These are phyloP conservation scores for Argentina silus DNA, from an alignment of 2,797 vertebrate genomes.

Conservation along the genomic window DNA sequence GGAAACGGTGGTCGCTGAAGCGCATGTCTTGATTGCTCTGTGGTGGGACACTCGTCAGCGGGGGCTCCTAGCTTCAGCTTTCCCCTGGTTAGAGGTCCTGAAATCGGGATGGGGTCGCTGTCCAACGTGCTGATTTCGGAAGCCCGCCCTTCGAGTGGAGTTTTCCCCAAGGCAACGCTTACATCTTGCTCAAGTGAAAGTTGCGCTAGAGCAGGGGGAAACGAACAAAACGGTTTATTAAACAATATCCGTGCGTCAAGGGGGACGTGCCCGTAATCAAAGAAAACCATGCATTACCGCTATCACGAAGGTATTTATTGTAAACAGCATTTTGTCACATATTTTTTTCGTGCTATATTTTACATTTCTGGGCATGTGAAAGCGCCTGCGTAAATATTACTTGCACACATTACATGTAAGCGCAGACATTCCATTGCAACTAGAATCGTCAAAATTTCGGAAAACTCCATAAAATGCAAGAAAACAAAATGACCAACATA, in stretches of 20 bases:
- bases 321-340: background rate
- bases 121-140: constrained; percentile 64
- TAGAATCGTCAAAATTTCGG: background rate
- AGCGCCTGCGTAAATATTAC: background rate
- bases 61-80: constrained; percentile 35
- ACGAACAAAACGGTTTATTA: constrained; percentile 58
- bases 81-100: constrained; percentile 23
- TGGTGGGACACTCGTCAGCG: background rate
- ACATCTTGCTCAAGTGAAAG: constrained; percentile 49
- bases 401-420: background rate
- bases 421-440: background rate
- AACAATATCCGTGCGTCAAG: constrained; percentile 51
- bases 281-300: background rate
- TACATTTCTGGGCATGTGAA: background rate
- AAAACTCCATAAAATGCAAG: background rate
- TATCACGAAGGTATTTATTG: background rate
- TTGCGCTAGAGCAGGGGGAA: constrained; percentile 54
- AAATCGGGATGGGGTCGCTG: constrained; percentile 55
- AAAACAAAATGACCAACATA: too few relatives aligned
- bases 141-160: constrained; percentile 30
- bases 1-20: constrained; percentile 30
- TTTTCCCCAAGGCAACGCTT: constrained; percentile 37
- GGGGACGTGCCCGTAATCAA: background rate
- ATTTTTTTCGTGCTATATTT: background rate
- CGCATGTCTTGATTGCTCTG: constrained; percentile 39